phyloP scores from a whole-genome alignment of 2,113 vertebrate species.

The Galemys pyrenaicus region DNA sequence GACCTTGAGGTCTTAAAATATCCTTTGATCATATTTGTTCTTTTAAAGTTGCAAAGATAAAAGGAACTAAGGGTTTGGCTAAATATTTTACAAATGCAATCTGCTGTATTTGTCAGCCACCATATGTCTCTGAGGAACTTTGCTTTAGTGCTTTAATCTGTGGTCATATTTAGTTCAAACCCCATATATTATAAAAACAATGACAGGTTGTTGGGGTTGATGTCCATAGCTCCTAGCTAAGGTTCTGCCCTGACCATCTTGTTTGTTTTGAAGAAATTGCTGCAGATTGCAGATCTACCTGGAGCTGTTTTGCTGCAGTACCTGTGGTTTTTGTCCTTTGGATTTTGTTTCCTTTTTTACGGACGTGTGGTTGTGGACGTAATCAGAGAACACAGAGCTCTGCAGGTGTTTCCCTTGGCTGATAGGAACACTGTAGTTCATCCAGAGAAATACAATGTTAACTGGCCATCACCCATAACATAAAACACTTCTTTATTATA shows the following conservation, averaged over 20 bases:
- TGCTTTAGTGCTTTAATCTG: conserved; percentile 50
- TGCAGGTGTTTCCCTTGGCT: conserved; percentile 85
- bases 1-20: background rate
- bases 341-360: conserved; percentile 75
- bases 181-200: conserved; percentile 63
- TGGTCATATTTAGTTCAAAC: conserved; percentile 65
- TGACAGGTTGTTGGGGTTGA: background rate
- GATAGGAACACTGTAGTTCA: conserved; percentile 45
- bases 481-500: conserved; percentile 59
- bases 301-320: conserved; percentile 74
- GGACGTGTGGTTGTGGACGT: conserved; percentile 50
- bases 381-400: conserved; percentile 20
- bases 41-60: conserved; percentile 39
- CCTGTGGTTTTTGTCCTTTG: conserved; percentile 76
- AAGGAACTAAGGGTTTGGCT: conserved; percentile 40
- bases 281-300: conserved; percentile 63
- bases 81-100: conserved; percentile 59
- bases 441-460: conserved; percentile 70
- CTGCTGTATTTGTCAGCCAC: conserved; percentile 32
- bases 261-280: conserved; percentile 74
- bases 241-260: conserved; percentile 63
- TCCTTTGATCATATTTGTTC: background rate
- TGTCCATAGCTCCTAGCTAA: conserved; percentile 60
- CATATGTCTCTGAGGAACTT: conserved; percentile 42
- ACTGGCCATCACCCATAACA: conserved; percentile 69